Conservation (phyloP, 1,140 invertebrate species). For the Yoshiicerus persimilis region DNA sequence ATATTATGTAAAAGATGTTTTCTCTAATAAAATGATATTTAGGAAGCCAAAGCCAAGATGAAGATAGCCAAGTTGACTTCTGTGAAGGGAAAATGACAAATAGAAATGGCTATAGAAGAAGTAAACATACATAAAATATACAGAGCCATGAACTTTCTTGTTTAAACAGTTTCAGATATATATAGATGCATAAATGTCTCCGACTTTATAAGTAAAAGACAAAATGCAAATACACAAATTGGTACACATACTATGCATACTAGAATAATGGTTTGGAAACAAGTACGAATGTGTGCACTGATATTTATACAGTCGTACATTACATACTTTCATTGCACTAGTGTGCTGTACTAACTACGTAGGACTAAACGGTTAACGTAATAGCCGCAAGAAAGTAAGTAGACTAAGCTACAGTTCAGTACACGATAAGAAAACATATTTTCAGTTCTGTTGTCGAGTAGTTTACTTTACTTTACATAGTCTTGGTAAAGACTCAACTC, state of each 20-base stretch:
- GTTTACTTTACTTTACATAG: background rate
- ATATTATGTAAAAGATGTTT: background rate
- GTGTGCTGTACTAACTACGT: background rate
- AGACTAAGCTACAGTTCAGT: background rate
- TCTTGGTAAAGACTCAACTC: background rate
- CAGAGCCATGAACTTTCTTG: background rate
- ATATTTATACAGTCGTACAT: background rate
- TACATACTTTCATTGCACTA: too few relatives aligned
- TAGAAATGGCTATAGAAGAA: background rate
- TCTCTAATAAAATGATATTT: background rate
- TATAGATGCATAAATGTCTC: constrained; percentile 1
- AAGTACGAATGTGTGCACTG: background rate
- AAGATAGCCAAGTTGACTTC: background rate
- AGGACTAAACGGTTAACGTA: background rate
- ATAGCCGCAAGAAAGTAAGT: background rate
- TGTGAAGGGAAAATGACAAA: background rate
- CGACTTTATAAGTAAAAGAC: background rate
- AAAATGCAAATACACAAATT: background rate
- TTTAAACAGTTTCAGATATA: background rate
- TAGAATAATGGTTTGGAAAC: background rate
- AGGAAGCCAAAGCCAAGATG: background rate
- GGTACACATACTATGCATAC: background rate
- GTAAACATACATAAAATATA: background rate
- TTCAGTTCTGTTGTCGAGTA: background rate
- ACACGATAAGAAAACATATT: constrained; percentile 1